Evolutionary conservation across 1,140 invertebrate species (phyloP), one percentile per base, ranked within the genome.

Genomic region (Wasmannia auropunctata): DNA sequence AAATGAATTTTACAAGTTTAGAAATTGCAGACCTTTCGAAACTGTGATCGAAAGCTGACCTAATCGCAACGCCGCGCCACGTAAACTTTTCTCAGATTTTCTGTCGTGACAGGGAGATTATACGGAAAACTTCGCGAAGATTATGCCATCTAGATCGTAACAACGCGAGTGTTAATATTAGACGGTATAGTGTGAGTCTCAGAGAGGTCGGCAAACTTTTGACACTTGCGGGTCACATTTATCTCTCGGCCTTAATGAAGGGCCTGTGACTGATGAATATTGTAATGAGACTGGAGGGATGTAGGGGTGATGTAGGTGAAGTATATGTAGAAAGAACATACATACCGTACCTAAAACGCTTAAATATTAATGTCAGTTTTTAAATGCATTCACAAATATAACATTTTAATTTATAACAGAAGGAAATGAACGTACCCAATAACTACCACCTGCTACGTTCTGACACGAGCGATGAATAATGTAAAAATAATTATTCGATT

Each of bases 201-300:
- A n/a, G 67, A 25, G 25, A 37, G 49, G 65, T 56, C 65, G 79
- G 65, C 79, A 72, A 81, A 81, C 79, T 81, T 81, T 81, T 70
- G 79, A 81, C 79, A 81, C 49, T 81, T 58, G 37, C 65, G 25
- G 67, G 65, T 72, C 65, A 43, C 65, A 81, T 81, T 72, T 81
- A 81, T 81, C 79, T 72, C 49, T 70, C 49, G 37, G 79, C 37
- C 37, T 56, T 81, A 81, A 81, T 81, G 79, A 81, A 81, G 79
- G 51, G 19, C 34, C 25, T 37, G 22, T 72, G 65, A 81, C 65
- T 81, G 65, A 81, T 56, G 79, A 56, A 72, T 56, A 81, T 40
- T 70, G 22, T 81, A 58, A 72, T 81, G 65, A 67, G 22, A 56
- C 65, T 28, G 28, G 37, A 22, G 37, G 11, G 7, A 40, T 43